phyloP scores from a whole-genome alignment of 2,797 vertebrate species.

The Enteromius treurensis region DNA sequence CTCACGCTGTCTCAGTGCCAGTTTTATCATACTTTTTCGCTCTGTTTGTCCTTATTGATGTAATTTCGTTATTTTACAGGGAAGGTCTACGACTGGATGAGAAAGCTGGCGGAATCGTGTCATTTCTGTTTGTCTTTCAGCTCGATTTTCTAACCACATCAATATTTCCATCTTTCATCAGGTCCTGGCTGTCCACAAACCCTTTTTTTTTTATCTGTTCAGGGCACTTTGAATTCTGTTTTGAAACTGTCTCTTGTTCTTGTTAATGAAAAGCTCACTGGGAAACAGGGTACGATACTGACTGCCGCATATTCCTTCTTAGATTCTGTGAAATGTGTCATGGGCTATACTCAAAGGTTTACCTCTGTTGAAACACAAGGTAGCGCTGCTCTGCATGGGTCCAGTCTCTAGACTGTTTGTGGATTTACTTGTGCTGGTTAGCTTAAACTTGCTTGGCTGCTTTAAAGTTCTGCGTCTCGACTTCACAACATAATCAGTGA shows the following conservation, averaged over 20 bases:
- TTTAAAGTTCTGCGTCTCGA: slow-evolving; percentile 67
- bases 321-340: slow-evolving; percentile 86
- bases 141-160: slow-evolving; percentile 39
- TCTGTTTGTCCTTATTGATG: slow-evolving; percentile 16
- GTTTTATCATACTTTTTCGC: neutral
- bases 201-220: slow-evolving; percentile 23
- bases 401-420: slow-evolving; percentile 82
- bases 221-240: neutral
- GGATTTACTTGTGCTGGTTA: slow-evolving; percentile 84
- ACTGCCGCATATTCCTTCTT: slow-evolving; percentile 77
- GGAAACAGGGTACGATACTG: slow-evolving; percentile 65
- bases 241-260: slow-evolving; percentile 42
- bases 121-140: slow-evolving; percentile 24
- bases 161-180: slow-evolving; percentile 40
- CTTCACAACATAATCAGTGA: slow-evolving; percentile 81
- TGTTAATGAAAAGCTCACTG: slow-evolving; percentile 42
- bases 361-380: slow-evolving; percentile 87
- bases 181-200: slow-evolving; percentile 16
- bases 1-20: slow-evolving; percentile 59
- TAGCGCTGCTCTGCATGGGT: slow-evolving; percentile 87
- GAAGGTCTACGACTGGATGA: neutral
- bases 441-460: slow-evolving; percentile 95
- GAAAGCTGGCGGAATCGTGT: slow-evolving; percentile 8
- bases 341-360: slow-evolving; percentile 99
- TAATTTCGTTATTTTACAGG: slow-evolving; percentile 31